Evolutionary conservation across 2,797 vertebrate genomes (phyloP).

Genomic region (Catharus ustulatus): DNA sequence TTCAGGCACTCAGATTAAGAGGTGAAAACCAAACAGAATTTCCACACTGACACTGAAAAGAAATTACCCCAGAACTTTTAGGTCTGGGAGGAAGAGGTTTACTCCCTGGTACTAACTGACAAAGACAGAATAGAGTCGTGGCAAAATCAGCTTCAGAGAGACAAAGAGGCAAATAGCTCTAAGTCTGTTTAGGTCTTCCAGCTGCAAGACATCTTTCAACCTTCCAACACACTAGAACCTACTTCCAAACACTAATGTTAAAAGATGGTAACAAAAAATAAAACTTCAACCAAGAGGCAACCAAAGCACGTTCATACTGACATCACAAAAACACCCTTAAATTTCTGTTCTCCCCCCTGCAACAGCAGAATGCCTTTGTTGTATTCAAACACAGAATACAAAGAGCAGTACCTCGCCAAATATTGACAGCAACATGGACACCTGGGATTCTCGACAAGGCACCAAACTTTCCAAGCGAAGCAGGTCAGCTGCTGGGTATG

Average conservation of each 20-base stretch:
- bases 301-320: neutral
- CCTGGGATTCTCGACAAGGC: constrained; percentile 87
- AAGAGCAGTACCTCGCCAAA: constrained; percentile 89
- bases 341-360: neutral
- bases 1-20: neutral
- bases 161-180: neutral
- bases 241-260: neutral
- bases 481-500: constrained; percentile 79
- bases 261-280: neutral
- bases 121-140: neutral
- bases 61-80: neutral
- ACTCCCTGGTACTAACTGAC: neutral
- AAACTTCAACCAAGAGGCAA: neutral
- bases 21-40: neutral
- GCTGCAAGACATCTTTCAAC: neutral
- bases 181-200: neutral
- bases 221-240: neutral
- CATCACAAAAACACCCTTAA: neutral
- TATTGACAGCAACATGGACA: constrained; percentile 82
- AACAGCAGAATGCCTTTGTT: neutral
- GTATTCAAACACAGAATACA: neutral
- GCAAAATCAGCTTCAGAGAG: neutral
- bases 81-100: neutral
- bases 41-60: neutral
- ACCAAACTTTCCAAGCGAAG: constrained; percentile 74